Conservation (phyloP, 1,140 invertebrate genomes). For the Palaemon carinicauda region DNA sequence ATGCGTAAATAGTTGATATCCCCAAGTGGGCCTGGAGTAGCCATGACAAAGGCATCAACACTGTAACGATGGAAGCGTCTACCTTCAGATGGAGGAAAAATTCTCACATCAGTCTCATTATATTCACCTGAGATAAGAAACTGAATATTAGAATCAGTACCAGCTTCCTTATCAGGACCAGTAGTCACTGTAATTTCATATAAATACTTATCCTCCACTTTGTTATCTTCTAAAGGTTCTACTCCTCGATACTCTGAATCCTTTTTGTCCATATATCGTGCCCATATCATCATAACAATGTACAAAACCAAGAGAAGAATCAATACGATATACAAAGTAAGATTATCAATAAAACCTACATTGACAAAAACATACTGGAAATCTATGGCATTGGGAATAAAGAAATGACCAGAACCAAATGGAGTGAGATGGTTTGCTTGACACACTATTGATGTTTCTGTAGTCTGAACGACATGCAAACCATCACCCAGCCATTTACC, state of each 20-base stretch:
- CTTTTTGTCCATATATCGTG: slow-evolving; percentile 66
- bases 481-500: slow-evolving; percentile 13
- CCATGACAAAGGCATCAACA: slow-evolving; percentile 13
- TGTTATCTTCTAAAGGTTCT: slow-evolving; percentile 16
- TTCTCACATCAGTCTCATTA: background rate
- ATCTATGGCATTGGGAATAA: slow-evolving; percentile 68
- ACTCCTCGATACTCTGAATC: slow-evolving; percentile 62
- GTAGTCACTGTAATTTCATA: slow-evolving; percentile 38
- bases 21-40: background rate
- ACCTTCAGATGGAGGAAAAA: background rate
- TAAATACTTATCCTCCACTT: slow-evolving; percentile 6
- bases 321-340: slow-evolving; percentile 68
- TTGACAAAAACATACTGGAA: slow-evolving; percentile 68
- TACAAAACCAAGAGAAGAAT: slow-evolving; percentile 67
- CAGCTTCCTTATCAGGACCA: slow-evolving; percentile 23
- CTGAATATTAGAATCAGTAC: slow-evolving; percentile 19
- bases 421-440: slow-evolving; percentile 68
- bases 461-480: background rate
- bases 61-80: background rate
- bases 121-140: slow-evolving; percentile 14
- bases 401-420: slow-evolving; percentile 69
- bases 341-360: slow-evolving; percentile 68
- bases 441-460: slow-evolving; percentile 63
- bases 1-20: slow-evolving; percentile 14
- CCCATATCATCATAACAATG: slow-evolving; percentile 66